Base-by-base conservation (phyloP, 2,888 invertebrate genomes). In the Camptogramma bilineatum region DNA sequence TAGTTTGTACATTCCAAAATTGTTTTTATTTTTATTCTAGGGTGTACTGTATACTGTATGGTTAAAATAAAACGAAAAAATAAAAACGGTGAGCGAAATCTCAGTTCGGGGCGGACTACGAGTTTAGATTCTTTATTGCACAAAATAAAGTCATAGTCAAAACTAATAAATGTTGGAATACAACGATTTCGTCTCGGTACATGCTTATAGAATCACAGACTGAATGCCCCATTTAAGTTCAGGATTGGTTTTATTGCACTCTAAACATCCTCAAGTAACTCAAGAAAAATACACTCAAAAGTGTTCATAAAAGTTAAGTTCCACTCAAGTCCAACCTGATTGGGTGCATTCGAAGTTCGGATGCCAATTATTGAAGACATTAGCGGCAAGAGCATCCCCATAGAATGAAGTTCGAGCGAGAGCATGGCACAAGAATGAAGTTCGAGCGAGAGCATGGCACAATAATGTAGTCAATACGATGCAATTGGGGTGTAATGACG, bases 351-450 rank as follows among this genome's bases (percentile, higher is more conserved):
- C 75, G 77, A 86, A 88, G 82, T 88, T 85, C 77, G 79, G 74
- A 81, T 83, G 84, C 79, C 86, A 87, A 87, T 87, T 87, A 88
- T 84, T 82, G 83, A 83, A 80, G 82, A 83, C 84, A 85, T 88
- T 86, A 85, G 82, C 76, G 82, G 81, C 77, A 60, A 70, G 70
- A 74, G 77, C 77, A 80, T 87, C 83, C 83, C 87, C 64, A 76
- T 77, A 79, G 86, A 85, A 81, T 76, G 72, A 86, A 85, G 79
- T 86, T 83, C 76, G 76, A 81, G 71, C 75, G 75, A 70, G 73
- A 75, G 76, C 77, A 80, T 79, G 75, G 66, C 74, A 74, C 74
- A 77, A 77, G 81, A 80, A 82, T 75, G 77, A 76, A 78, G 71
- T 76, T n/a, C 76, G 76, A 81, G 71, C 75, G 75, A 70, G 73